Evolutionary conservation across 2,888 invertebrate species (phyloP).

Genomic region (Pomacea canaliculata): DNA sequence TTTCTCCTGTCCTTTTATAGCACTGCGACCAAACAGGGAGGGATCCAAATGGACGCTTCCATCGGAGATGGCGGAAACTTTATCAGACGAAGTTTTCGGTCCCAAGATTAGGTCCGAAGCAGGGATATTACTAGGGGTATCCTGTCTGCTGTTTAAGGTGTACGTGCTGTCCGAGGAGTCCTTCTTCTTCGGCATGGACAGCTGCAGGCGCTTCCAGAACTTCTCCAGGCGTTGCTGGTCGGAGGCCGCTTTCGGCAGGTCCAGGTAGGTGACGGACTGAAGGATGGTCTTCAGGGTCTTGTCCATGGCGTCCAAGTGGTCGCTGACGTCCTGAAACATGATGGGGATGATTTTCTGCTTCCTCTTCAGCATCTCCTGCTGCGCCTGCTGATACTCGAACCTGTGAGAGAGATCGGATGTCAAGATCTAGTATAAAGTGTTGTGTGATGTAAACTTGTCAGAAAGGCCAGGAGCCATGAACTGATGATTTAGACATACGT

Average conservation of each 20-base stretch:
- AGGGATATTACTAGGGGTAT: too few species aligned
- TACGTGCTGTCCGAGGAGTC: neutral
- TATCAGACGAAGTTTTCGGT: too few species aligned
- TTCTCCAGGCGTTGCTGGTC: conserved; percentile 32
- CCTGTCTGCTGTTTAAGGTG: neutral
- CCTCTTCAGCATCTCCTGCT: conserved; percentile 8
- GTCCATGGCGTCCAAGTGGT: conserved; percentile 33
- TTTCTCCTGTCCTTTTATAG: too few species aligned
- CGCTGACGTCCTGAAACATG: neutral
- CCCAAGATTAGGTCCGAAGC: too few species aligned
- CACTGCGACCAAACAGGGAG: too few species aligned
- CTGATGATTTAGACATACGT: too few species aligned
- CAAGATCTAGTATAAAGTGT: too few species aligned
- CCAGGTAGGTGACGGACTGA: conserved; percentile 42
- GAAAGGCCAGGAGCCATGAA: too few species aligned
- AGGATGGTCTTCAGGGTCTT: conserved; percentile 43
- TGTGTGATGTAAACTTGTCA: too few species aligned
- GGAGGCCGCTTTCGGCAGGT: conserved; percentile 34
- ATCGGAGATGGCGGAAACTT: too few species aligned
- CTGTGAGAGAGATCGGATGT: neutral
- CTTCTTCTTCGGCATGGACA: conserved; percentile 47
- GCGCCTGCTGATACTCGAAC: neutral
- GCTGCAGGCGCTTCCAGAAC: conserved; percentile 45
- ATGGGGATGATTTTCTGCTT: neutral
- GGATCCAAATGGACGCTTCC: too few species aligned